Percentiles rank a stretch among this genome's conserved stretches.
These are phyloP conservation scores for Maniola hyperantus DNA, from an alignment of 2,888 invertebrate genomes.

Conservation along the genomic window DNA sequence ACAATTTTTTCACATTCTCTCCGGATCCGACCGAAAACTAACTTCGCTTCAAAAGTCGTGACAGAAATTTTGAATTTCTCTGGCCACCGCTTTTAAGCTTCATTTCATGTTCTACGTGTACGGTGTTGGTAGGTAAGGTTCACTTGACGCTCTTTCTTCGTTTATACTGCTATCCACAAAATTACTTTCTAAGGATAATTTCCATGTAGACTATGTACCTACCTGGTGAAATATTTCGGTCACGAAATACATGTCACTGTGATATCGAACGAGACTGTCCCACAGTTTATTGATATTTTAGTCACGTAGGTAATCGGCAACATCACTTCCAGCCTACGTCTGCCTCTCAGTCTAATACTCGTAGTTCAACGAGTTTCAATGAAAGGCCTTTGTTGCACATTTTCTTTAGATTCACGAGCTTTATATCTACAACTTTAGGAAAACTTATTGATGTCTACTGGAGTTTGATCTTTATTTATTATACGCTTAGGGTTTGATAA, in stretches of 20 bases:
- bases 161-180: background rate
- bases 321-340: slow-evolving; percentile 34
- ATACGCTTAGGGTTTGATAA: background rate
- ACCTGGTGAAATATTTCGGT: slow-evolving; percentile 26
- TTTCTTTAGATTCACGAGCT: slow-evolving; percentile 6
- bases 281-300: slow-evolving; percentile 38
- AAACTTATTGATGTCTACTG: background rate
- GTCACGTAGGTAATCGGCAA: slow-evolving; percentile 39
- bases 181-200: slow-evolving; percentile 22
- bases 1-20: too few relatives aligned
- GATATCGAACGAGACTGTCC: slow-evolving; percentile 30
- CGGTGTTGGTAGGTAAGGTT: background rate
- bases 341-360: slow-evolving; percentile 23
- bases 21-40: too few relatives aligned
- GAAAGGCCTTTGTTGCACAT: slow-evolving; percentile 10
- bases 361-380: slow-evolving; percentile 16
- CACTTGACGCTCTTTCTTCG: background rate
- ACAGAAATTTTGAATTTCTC: too few relatives aligned
- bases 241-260: slow-evolving; percentile 39
- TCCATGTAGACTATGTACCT: slow-evolving; percentile 15
- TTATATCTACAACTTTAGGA: background rate
- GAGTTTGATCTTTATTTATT: slow-evolving; percentile 3
- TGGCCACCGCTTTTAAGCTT: background rate
- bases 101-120: background rate
- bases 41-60: too few relatives aligned